These are phyloP conservation scores for Paradoxurus hermaphroditus DNA, from an alignment of 2,113 vertebrate species.

Conservation along the genomic window DNA sequence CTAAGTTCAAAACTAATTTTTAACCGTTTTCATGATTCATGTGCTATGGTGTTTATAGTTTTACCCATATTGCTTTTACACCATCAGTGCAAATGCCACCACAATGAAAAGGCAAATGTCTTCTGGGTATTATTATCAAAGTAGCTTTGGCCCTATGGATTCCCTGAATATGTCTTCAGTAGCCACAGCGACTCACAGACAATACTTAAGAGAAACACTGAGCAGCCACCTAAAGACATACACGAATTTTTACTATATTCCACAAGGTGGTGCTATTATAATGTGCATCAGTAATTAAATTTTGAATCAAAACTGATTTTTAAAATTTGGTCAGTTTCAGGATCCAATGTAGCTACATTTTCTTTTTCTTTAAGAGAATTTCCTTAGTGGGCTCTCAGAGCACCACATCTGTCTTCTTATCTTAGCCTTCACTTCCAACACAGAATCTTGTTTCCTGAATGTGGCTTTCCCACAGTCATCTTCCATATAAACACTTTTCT, in stretches of 20 bases:
- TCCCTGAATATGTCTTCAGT: neutral
- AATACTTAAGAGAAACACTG: neutral
- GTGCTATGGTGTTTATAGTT: neutral
- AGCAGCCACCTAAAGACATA: neutral
- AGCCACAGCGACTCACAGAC: neutral
- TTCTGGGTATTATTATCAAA: neutral
- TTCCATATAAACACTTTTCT: neutral
- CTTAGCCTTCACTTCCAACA: neutral
- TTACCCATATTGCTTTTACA: neutral
- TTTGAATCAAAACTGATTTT: neutral
- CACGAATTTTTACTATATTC: neutral
- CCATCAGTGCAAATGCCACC: neutral
- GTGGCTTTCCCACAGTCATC: neutral
- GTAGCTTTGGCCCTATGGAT: neutral
- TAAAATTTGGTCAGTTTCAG: conserved; percentile 4
- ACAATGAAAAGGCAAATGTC: neutral
- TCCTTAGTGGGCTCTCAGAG: neutral
- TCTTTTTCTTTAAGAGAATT: neutral
- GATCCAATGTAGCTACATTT: neutral
- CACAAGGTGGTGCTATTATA: conserved; percentile 67
- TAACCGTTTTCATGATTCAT: neutral
- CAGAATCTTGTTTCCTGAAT: neutral
- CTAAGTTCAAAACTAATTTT: neutral
- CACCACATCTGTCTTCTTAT: neutral
- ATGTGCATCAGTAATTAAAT: conserved; percentile 27